Conservation (phyloP, 2,888 invertebrate genomes). For the Rutpela maculata region DNA sequence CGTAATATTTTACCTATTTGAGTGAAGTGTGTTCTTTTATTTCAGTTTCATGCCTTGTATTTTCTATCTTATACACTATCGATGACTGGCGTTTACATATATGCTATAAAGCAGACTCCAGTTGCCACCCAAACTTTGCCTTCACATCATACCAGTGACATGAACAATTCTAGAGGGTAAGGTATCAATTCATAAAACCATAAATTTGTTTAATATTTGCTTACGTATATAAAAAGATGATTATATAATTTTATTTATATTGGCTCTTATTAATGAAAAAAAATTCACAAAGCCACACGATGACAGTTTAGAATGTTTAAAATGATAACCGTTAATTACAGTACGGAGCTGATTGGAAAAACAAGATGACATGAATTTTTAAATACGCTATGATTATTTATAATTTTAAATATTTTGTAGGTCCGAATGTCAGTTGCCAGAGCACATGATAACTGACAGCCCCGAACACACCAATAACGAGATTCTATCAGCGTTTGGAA, state of each 20-base stretch:
- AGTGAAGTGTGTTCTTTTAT: conserved; percentile 54
- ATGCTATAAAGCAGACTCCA: conserved; percentile 79
- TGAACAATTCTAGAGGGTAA: conserved; percentile 68
- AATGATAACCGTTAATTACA: no score
- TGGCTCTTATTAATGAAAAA: no score
- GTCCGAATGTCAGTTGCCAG: conserved; percentile 68
- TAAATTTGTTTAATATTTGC: background rate
- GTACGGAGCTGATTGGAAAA: background rate
- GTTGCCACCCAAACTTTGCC: conserved; percentile 71
- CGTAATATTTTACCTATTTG: no score
- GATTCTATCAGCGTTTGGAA: conserved; percentile 72
- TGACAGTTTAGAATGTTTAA: no score
- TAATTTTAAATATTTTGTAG: conserved; percentile 50
- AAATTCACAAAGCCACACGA: no score
- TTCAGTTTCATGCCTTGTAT: conserved; percentile 89
- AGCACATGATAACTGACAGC: conserved; percentile 70
- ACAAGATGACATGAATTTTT: background rate
- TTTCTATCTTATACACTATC: conserved; percentile 87
- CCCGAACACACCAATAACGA: conserved; percentile 72
- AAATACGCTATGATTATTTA: background rate
- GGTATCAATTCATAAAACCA: conserved; percentile 11
- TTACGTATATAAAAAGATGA: no score
- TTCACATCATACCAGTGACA: conserved; percentile 64
- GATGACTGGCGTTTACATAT: conserved; percentile 83
- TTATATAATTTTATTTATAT: no score